A percentile compares a stretch with the other conserved stretches of the same genome.
phyloP scores from a whole-genome alignment of 2,113 vertebrate genomes.

The Syngnathus typhle region DNA sequence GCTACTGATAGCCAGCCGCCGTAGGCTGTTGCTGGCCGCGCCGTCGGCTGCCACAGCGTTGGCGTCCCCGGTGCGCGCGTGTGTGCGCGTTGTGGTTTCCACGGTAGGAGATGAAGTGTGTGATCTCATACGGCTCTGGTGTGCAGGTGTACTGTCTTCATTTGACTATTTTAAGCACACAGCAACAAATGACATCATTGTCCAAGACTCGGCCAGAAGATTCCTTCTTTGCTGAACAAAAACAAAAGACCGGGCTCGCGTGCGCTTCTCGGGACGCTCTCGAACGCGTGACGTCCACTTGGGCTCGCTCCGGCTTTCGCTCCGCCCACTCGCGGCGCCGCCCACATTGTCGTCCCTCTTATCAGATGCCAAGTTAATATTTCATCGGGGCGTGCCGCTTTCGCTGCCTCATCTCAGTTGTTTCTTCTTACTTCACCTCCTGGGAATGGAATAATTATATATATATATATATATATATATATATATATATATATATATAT shows the following conservation, averaged over 20 bases:
- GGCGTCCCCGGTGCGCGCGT: constrained; percentile 48
- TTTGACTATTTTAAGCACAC: constrained; percentile 1
- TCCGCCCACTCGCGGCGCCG: background rate
- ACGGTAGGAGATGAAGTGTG: constrained; percentile 64
- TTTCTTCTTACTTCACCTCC: too few relatives aligned
- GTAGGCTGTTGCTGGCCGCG: constrained; percentile 48
- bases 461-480: too few relatives aligned
- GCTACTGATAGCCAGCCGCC: constrained; percentile 48
- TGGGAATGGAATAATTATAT: too few relatives aligned
- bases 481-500: too few relatives aligned
- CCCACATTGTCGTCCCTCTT: too few relatives aligned
- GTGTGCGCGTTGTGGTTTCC: constrained; percentile 63
- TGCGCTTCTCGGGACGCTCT: constrained; percentile 38
- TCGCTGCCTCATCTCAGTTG: too few relatives aligned
- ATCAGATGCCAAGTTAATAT: constrained; percentile 60
- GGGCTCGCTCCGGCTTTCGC: constrained; percentile 23
- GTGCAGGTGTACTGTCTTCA: constrained; percentile 38
- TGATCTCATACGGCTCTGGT: constrained; percentile 40
- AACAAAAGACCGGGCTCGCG: constrained; percentile 40
- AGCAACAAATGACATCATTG: background rate
- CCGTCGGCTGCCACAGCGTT: constrained; percentile 65
- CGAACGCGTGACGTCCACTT: constrained; percentile 8
- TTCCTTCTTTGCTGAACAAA: background rate
- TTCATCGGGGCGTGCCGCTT: constrained; percentile 32
- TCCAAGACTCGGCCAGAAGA: background rate